phyloP scores from a whole-genome alignment of 2,888 invertebrate species.

The Drosophila histrio region DNA sequence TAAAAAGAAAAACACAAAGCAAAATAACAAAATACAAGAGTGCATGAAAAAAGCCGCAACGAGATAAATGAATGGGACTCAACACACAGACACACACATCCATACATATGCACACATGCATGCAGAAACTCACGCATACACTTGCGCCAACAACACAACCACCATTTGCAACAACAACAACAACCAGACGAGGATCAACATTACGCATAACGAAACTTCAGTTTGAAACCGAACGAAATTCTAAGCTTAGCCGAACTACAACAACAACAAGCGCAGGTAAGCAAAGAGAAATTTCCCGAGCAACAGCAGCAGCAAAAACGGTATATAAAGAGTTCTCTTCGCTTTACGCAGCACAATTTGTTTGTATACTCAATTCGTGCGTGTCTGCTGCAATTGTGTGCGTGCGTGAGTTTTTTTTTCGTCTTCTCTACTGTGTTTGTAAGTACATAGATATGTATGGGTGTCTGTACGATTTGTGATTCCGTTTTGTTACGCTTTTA shows the following conservation, averaged over 20 bases:
- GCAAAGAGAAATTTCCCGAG: slow-evolving; percentile 16
- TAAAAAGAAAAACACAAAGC: slow-evolving; percentile 37
- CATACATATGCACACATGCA: slow-evolving; percentile 38
- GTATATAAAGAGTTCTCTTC: slow-evolving; percentile 39
- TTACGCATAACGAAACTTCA: slow-evolving; percentile 42
- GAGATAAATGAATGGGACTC: slow-evolving; percentile 65
- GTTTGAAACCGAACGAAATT: slow-evolving; percentile 40
- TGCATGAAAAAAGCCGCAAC: slow-evolving; percentile 44
- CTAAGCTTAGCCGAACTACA: slow-evolving; percentile 31
- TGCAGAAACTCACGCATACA: slow-evolving; percentile 45
- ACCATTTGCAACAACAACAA: slow-evolving; percentile 17
- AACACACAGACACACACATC: slow-evolving; percentile 44
- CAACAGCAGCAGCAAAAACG: slow-evolving; percentile 31
- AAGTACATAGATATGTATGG: slow-evolving; percentile 17
- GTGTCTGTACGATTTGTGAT: slow-evolving; percentile 40
- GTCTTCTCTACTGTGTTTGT: not conserved
- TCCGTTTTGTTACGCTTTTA: slow-evolving; percentile 35
- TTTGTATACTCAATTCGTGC: slow-evolving; percentile 26
- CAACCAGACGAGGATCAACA: slow-evolving; percentile 11
- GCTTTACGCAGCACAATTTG: slow-evolving; percentile 18
- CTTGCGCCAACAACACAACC: slow-evolving; percentile 28
- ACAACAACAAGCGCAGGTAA: slow-evolving; percentile 66
- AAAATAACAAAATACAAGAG: slow-evolving; percentile 45
- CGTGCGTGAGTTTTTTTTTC: slow-evolving; percentile 16
- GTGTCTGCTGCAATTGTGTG: slow-evolving; percentile 33